Evolutionary conservation across 2,113 vertebrate genomes (phyloP).

Genomic region (Chunga burmeisteri): DNA sequence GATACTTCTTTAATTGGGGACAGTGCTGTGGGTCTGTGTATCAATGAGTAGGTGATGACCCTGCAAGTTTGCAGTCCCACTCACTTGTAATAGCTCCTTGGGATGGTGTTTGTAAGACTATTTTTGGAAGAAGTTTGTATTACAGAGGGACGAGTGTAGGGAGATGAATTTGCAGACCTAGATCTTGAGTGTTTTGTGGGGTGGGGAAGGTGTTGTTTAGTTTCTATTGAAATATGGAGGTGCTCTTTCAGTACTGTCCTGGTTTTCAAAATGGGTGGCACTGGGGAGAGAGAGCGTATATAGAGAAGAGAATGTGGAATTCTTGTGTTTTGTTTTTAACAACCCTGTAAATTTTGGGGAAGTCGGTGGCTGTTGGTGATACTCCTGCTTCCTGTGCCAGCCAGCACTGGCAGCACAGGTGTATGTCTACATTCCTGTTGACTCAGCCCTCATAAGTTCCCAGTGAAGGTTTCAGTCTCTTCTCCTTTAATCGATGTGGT

Average conservation of each 20-base stretch:
- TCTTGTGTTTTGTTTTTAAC: neutral
- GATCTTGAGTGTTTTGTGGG: neutral
- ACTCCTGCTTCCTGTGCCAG: neutral
- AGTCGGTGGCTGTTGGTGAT: neutral
- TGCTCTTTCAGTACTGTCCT: neutral
- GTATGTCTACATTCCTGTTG: neutral
- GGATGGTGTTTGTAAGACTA: neutral
- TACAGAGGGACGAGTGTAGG: neutral
- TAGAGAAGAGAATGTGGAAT: neutral
- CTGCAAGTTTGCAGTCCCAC: neutral
- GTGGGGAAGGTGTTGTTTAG: neutral
- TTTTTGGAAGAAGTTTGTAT: neutral
- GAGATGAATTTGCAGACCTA: neutral
- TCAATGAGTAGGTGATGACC: neutral
- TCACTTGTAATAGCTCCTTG: neutral
- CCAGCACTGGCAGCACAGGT: neutral
- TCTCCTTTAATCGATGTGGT: slow-evolving; percentile 9
- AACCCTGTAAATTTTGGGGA: neutral
- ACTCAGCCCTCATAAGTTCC: neutral
- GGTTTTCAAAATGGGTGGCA: neutral
- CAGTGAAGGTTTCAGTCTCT: neutral
- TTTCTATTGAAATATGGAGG: neutral
- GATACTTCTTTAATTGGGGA: neutral
- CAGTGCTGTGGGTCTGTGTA: neutral
- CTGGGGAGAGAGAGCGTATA: neutral